phyloP scores from a whole-genome alignment of 2,888 invertebrate species.

The Drosophila meridionalis region DNA sequence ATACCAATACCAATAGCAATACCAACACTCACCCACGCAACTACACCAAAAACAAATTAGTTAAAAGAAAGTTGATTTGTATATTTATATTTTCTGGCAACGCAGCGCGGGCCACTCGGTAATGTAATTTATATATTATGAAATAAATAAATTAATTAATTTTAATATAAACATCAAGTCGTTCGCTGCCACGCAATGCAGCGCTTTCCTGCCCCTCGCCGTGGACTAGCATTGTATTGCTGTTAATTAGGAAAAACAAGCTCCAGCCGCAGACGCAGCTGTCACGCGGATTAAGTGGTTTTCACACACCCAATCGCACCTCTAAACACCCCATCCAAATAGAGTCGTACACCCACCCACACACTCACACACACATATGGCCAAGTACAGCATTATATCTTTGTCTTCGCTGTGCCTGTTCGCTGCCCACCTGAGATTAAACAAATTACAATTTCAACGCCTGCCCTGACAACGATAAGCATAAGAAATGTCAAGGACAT shows the following conservation, averaged over 20 bases:
- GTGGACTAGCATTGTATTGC: conserved; percentile 58
- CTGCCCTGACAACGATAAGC: conserved; percentile 76
- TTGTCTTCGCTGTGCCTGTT: conserved; percentile 27
- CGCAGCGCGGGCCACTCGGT: conserved; percentile 43
- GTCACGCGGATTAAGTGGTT: conserved; percentile 57
- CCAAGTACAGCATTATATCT: conserved; percentile 14
- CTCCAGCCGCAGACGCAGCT: conserved; percentile 38
- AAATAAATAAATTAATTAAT: conserved; percentile 78
- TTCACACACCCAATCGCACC: conserved; percentile 11
- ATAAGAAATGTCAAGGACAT: conserved; percentile 80
- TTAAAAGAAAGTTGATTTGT: conserved; percentile 60
- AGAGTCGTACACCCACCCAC: conserved; percentile 26
- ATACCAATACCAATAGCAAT: neutral
- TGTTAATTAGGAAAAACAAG: conserved; percentile 65
- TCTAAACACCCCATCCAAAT: conserved; percentile 13
- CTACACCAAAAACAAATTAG: conserved; percentile 62
- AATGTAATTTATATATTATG: conserved; percentile 78
- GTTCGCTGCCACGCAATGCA: conserved; percentile 20
- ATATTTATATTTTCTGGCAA: conserved; percentile 30
- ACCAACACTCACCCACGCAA: conserved; percentile 12
- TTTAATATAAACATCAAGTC: conserved; percentile 69
- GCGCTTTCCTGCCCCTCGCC: conserved; percentile 9
- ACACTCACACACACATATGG: conserved; percentile 5
- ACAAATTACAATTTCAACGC: conserved; percentile 79
- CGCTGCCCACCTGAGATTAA: conserved; percentile 68